Base-by-base conservation (phyloP, 2,797 vertebrate genomes). In the Melanotaenia nigrans region DNA sequence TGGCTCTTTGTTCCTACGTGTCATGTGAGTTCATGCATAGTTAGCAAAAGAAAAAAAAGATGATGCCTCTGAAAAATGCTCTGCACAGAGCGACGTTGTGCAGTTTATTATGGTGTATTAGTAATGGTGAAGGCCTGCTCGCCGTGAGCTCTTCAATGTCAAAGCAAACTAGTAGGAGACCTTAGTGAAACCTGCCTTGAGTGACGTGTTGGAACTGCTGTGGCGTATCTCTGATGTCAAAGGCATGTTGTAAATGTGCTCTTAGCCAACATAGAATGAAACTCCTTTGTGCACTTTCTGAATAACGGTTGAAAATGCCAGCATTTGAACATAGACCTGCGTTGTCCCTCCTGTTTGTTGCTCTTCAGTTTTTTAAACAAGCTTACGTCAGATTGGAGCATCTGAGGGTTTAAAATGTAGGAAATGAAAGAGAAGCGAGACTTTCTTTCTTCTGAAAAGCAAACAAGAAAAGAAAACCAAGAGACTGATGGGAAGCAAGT, bases 221-320 rank as follows among this genome's bases (percentile, higher is more conserved):
- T 89, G 84, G 86, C 89, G 90, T 88, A 73, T 80, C 79, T 86
- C 84, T 88, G 87, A 89, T 90, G 90, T 90, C 85, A 78, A 82
- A 89, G 87, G 90, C 88, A 90, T 89, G 84, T 90, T 88, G 82
- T 92, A 72, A 82, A 87, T 91, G 89, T 90, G 89, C 85, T 92
- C 91, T 91, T 90, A 90, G 86, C 86, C 84, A 87, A 85, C 83
- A 81, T 92, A 90, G 88, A 92, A 86, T 89, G 89, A 84, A 87
- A 87, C 89, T 83, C 83, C 81, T 87, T 83, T 90, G 92, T 93
- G 93, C 90, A 94, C 91, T 93, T 93, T 94, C 91, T 87, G 75
- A 89, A 83, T 69, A 87, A 79, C 83, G 30, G 68, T 86, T 80
- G 75, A 89, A 89, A 87, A 92, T 86, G 92, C 91, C 92, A 94